Evolutionary conservation across 2,113 vertebrate genomes (phyloP), one percentile per base, ranked within the genome.

Genomic region (Calidris pugnax): DNA sequence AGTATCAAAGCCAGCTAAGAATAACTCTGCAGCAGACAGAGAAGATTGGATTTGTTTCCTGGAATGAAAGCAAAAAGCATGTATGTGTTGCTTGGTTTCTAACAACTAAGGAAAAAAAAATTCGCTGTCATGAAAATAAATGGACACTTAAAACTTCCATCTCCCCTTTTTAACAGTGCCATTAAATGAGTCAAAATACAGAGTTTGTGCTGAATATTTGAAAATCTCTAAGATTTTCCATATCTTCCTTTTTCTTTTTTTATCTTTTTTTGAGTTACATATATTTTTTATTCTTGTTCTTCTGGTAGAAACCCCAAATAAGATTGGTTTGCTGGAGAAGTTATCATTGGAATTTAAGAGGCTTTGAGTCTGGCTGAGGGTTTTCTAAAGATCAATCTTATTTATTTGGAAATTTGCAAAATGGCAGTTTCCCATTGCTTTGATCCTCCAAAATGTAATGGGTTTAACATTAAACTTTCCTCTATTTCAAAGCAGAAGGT

Each of bases 1-100:
- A 97, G 92, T 97, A 95, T 95, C 97, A 97, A 92, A 95, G 95
- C 78, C 78, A 94, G 93, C 95, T 97, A 97, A 97, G 95, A 97
- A 97, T 97, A 97, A 93, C 96, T 89, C 63, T 62, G 53, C 62
- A 93, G 62, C 89, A 94, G 87, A 71, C 90, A 91, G 73, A 67
- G 87, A 89, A 69, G 86, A 69, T 55, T 95, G 84, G 67, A 83
- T 92, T 96, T 75, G 85, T 86, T 96, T 96, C 80, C 85, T 83
- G 96, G 96, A 97, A 95, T 90, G 87, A 90, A 87, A 89, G 92
- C 59, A 78, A 66, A 91, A 73, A 69, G 67, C 59, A 73, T 30
- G 60, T 72, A 45, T 74, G 73, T 77, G 37, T 28, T 67, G 47
- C 79, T 82, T 43, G 32, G 60, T 71, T 96, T 55, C 62, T 90